These are phyloP conservation scores for Synanceia verrucosa DNA, from an alignment of 2,797 vertebrate genomes.

Conservation along the genomic window DNA sequence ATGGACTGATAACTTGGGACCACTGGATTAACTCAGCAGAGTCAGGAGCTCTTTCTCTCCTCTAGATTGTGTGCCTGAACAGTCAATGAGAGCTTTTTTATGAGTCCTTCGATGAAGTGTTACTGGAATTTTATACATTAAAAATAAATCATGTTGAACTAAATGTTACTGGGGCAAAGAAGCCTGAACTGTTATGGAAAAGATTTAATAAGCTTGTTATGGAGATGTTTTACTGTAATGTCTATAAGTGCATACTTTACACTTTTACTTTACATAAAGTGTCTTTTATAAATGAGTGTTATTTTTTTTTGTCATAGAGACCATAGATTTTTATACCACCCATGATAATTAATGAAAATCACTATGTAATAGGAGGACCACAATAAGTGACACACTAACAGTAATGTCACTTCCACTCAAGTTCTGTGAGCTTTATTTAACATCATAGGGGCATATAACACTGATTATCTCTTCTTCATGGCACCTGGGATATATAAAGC, in stretches of 20 bases:
- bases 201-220: conserved; percentile 16
- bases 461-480: too few relatives aligned
- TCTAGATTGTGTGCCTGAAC: conserved; percentile 52
- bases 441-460: too few relatives aligned
- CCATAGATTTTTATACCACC: not conserved
- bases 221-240: conserved; percentile 66
- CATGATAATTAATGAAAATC: not conserved
- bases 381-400: too few relatives aligned
- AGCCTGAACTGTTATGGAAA: conserved; percentile 33
- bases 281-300: conserved; percentile 52
- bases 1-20: conserved; percentile 54
- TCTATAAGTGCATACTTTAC: conserved; percentile 78
- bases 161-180: conserved; percentile 29
- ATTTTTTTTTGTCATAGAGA: not conserved
- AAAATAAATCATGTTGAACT: conserved; percentile 21
- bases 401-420: too few relatives aligned
- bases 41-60: conserved; percentile 17
- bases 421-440: too few relatives aligned
- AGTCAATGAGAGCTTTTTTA: conserved; percentile 32
- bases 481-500: too few relatives aligned
- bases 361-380: too few relatives aligned
- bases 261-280: conserved; percentile 79
- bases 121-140: conserved; percentile 55
- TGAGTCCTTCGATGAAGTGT: conserved; percentile 52
- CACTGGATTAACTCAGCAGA: conserved; percentile 48